Evolutionary conservation across 2,888 invertebrate species (phyloP).

Genomic region (Mesochorus sp.): DNA sequence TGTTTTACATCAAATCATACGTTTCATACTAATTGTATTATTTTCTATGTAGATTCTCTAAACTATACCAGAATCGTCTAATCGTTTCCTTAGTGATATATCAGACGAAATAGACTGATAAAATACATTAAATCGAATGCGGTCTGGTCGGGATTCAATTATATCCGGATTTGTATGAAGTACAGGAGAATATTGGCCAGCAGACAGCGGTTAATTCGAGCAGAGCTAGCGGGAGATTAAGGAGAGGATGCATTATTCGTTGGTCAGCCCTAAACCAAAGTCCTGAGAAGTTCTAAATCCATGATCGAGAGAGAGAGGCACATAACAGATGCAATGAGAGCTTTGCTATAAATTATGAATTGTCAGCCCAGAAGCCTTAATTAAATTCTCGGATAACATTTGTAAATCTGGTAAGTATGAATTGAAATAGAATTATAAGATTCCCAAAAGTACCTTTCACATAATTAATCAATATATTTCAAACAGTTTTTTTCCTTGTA

Average conservation of each 20-base stretch:
- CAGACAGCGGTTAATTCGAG: constrained; percentile 33
- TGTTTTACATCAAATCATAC: no score
- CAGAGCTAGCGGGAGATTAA: constrained; percentile 48
- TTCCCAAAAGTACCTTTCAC: no score
- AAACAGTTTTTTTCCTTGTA: no score
- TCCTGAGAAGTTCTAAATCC: constrained; percentile 40
- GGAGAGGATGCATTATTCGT: constrained; percentile 59
- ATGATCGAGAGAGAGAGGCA: neutral
- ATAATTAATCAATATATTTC: no score
- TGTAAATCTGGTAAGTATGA: no score
- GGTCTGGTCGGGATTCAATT: constrained; percentile 34
- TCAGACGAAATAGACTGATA: constrained; percentile 2
- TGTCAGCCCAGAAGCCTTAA: no score
- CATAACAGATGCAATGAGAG: neutral
- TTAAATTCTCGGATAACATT: neutral
- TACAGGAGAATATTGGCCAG: constrained; percentile 11
- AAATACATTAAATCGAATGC: constrained; percentile 45
- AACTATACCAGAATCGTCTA: neutral
- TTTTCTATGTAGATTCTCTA: neutral
- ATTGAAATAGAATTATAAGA: no score
- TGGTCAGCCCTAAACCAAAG: constrained; percentile 34
- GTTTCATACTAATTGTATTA: no score
- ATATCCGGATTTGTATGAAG: constrained; percentile 11
- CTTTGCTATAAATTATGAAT: neutral
- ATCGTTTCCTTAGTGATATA: neutral